These are phyloP conservation scores for Drosophila sechellia DNA, from an alignment of 1,140 invertebrate genomes.

Conservation along the genomic window DNA sequence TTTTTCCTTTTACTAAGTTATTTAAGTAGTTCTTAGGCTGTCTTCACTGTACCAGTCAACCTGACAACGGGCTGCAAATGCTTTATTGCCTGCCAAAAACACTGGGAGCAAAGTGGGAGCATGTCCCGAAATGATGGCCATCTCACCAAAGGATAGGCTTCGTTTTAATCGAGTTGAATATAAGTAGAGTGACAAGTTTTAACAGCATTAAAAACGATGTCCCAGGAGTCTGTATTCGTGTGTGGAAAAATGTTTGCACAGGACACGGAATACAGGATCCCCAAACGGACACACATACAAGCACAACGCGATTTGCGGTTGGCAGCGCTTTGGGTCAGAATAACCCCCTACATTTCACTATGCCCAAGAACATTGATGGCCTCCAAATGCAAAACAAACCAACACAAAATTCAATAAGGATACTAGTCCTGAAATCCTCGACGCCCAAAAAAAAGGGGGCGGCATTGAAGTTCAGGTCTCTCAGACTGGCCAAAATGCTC, in stretches of 20 bases:
- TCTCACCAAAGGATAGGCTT: slow-evolving; percentile 19
- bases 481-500: slow-evolving; percentile 22
- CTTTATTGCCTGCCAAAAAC: slow-evolving; percentile 51
- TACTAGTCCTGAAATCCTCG: background rate
- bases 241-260: slow-evolving; percentile 23
- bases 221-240: background rate
- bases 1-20: no score
- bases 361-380: slow-evolving; percentile 22
- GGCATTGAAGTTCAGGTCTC: background rate
- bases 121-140: background rate
- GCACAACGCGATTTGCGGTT: slow-evolving; percentile 25
- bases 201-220: slow-evolving; percentile 37
- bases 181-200: slow-evolving; percentile 49
- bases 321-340: background rate
- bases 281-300: background rate
- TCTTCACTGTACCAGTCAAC: slow-evolving; percentile 11
- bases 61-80: slow-evolving; percentile 18
- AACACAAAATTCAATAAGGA: slow-evolving; percentile 34
- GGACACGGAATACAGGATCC: slow-evolving; percentile 6
- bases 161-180: slow-evolving; percentile 52
- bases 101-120: background rate
- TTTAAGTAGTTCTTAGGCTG: no score
- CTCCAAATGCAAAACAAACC: slow-evolving; percentile 41
- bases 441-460: no score
- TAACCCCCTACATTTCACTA: slow-evolving; percentile 6